phyloP scores from a whole-genome alignment of 2,888 invertebrate genomes.

The Nephrotoma flavescens region DNA sequence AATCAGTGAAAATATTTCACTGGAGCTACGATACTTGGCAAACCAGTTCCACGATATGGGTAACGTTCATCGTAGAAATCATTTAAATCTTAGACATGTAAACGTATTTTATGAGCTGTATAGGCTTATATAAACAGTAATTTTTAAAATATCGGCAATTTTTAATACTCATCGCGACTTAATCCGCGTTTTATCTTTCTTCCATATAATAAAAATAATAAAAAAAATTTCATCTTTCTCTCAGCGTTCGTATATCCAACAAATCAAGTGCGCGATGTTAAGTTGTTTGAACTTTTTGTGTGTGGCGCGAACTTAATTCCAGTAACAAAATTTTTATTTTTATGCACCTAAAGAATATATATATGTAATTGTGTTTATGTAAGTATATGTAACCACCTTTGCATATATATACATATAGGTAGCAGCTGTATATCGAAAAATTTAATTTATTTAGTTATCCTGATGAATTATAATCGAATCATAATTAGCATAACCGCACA shows the following conservation, averaged over 20 bases:
- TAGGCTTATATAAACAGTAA: not conserved
- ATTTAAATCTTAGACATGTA: not conserved
- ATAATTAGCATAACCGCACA: not conserved
- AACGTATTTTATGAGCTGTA: not conserved
- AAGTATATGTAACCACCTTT: no score
- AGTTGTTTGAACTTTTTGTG: not conserved
- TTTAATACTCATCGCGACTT: not conserved
- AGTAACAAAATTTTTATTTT: not conserved
- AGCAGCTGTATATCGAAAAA: not conserved
- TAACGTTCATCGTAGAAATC: not conserved
- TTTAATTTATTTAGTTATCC: not conserved
- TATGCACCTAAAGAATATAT: not conserved
- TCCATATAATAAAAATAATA: not conserved
- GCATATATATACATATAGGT: not conserved
- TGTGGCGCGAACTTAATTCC: not conserved
- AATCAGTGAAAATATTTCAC: no score
- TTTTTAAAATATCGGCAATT: not conserved
- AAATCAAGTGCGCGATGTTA: not conserved
- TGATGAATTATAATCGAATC: not conserved
- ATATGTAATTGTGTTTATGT: no score
- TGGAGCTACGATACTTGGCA: not conserved
- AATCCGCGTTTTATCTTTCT: not conserved
- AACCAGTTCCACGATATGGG: not conserved
- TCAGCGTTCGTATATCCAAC: not conserved
- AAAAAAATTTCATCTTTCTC: not conserved